Conservation (phyloP, 2,797 vertebrate genomes). For the Helarctos malayanus region DNA sequence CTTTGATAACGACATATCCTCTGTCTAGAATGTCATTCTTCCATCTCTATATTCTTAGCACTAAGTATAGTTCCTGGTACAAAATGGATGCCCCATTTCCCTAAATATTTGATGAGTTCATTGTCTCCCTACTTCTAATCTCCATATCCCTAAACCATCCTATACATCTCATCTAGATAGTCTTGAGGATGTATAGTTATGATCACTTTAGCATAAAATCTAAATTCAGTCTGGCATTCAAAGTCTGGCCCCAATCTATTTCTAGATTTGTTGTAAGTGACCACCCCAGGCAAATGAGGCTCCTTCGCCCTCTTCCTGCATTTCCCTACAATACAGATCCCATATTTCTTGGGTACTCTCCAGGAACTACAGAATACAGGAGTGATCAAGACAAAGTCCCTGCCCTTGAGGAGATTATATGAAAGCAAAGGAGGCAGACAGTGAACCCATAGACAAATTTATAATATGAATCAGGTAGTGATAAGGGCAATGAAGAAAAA, state of each 20-base stretch:
- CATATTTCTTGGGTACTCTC: neutral
- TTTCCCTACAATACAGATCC: neutral
- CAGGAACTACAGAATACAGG: neutral
- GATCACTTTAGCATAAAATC: constrained; percentile 11
- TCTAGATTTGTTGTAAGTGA: neutral
- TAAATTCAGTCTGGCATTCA: constrained; percentile 12
- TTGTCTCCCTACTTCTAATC: neutral
- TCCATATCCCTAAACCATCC: neutral
- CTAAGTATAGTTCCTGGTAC: neutral
- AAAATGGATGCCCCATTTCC: neutral
- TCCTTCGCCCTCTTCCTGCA: neutral
- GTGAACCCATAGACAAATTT: neutral
- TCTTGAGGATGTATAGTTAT: neutral
- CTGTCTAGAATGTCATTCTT: neutral
- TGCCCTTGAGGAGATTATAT: neutral
- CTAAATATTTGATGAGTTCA: constrained; percentile 30
- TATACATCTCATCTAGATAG: neutral
- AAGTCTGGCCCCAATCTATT: neutral
- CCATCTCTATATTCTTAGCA: constrained; percentile 1
- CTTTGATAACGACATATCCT: neutral
- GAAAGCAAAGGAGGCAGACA: neutral
- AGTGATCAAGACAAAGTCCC: neutral
- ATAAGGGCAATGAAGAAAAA: constrained; percentile 16
- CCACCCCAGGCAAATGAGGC: neutral
- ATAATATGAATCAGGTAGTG: neutral